phyloP scores from a whole-genome alignment of 2,797 vertebrate species.

The Lacerta agilis region DNA sequence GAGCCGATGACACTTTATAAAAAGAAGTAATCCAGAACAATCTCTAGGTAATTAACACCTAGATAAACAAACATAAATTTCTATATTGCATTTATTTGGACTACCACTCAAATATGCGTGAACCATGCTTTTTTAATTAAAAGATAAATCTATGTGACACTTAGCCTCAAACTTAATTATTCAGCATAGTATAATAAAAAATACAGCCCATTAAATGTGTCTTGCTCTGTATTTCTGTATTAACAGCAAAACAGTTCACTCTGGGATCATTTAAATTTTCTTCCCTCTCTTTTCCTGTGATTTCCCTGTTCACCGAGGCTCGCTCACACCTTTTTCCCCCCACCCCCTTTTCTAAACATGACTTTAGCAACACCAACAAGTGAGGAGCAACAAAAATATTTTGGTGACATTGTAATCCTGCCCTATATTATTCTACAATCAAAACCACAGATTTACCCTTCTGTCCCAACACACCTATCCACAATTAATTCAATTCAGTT shows the following conservation, averaged over 20 bases:
- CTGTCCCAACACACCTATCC: background rate
- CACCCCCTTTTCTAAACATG: slow-evolving; percentile 36
- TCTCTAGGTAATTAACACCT: slow-evolving; percentile 99
- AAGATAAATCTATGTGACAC: slow-evolving; percentile 99
- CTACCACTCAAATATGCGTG: slow-evolving; percentile 99
- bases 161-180: slow-evolving; percentile 99
- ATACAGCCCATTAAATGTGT: slow-evolving; percentile 99
- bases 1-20: slow-evolving; percentile 90
- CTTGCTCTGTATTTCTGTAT: slow-evolving; percentile 99
- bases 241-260: slow-evolving; percentile 98
- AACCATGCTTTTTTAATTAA: slow-evolving; percentile 99
- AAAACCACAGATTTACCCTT: slow-evolving; percentile 36
- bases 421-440: background rate
- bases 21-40: slow-evolving; percentile 95
- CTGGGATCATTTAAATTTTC: slow-evolving; percentile 95
- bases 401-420: slow-evolving; percentile 18
- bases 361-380: slow-evolving; percentile 77
- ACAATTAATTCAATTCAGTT: background rate
- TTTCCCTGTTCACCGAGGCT: slow-evolving; percentile 71
- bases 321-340: slow-evolving; percentile 17
- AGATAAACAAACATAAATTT: slow-evolving; percentile 99
- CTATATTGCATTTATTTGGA: slow-evolving; percentile 99
- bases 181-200: slow-evolving; percentile 99
- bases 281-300: slow-evolving; percentile 76
- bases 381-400: slow-evolving; percentile 71